Evolutionary conservation across 2,888 invertebrate genomes (phyloP).

Genomic region (Macaria liturata): DNA sequence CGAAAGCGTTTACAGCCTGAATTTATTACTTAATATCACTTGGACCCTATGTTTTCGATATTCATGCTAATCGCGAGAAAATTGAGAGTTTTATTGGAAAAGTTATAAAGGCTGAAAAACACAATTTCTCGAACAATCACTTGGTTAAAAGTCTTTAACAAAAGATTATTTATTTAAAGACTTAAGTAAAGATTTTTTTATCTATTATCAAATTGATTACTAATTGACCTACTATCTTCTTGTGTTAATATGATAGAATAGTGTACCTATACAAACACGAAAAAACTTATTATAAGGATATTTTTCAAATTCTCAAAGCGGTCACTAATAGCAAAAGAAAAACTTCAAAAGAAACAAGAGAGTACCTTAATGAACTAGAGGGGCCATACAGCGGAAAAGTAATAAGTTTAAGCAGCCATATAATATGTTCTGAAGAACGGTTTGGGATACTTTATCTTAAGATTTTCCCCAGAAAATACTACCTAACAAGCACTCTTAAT

Average conservation of each 20-base stretch:
- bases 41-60: constrained; percentile 41
- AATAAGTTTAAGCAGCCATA: constrained; percentile 29
- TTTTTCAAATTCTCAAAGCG: no score
- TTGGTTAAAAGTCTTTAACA: no score
- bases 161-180: no score
- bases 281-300: no score
- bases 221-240: no score
- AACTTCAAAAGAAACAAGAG: constrained; percentile 21
- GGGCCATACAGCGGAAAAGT: constrained; percentile 14
- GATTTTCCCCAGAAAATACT: constrained; percentile 44
- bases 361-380: constrained; percentile 27
- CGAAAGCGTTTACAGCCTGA: constrained; percentile 65
- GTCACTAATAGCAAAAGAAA: constrained; percentile 2
- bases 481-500: constrained; percentile 71
- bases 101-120: background rate
- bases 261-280: no score
- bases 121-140: no score
- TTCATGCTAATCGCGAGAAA: constrained; percentile 18
- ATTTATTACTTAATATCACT: constrained; percentile 68
- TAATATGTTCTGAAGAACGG: constrained; percentile 26
- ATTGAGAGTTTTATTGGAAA: constrained; percentile 16
- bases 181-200: no score
- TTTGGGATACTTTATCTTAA: constrained; percentile 23
- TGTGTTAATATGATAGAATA: no score
- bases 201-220: no score